Base-by-base conservation (phyloP, 30 jellyfish, hydroid and myxozoan species). In the Turritopsis dohrnii region DNA sequence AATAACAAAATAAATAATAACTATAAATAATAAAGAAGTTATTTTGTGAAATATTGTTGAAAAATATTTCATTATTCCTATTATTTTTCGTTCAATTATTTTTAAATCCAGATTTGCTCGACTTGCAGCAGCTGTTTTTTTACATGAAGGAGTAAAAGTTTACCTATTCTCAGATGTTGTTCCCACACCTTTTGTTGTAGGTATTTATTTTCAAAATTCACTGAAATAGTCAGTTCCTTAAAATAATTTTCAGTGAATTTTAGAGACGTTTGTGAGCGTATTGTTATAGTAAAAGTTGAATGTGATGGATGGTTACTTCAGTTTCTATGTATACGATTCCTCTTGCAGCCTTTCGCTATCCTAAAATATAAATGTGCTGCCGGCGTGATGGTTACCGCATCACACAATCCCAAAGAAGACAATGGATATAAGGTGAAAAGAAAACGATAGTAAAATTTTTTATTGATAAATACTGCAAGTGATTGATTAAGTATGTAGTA, bases 341-440 rank as follows among this genome's bases (percentile, higher is more conserved):
- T n/a, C 65, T 72, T 79, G 1, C 65, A 93, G 98, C 96, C 98
- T 1, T 93, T 84, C 53, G 65, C 94, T 52, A 96, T 93, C 7
- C 60, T 41, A 72, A 88, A 93, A 29, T 93, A 88, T 41, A 71
- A 71, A 7, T 88, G 96, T 84, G 80, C 84, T 19, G 96, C 96
- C 75, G 98, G 98, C 52, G 89, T 93, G 86, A 93, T 93, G 98
- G 96, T 93, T 18, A 93, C 98, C 0, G 98, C 98, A 24, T 93
- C 98, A 85, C 98, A 93, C 79, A 93, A 93, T 74, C 98, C 98
- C 74, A 93, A 93, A 71, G 96, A 93, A 66, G 98, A 93, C 87
- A 93, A 93, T 79, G 98, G 98, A 16, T 93, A 93, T 87, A 93
- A 93, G 88, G 98, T 92, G 72, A 41, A 41, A 41, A 41, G 60